Evolutionary conservation across 2,888 invertebrate species (phyloP).

Genomic region (Idaea dimidiata): DNA sequence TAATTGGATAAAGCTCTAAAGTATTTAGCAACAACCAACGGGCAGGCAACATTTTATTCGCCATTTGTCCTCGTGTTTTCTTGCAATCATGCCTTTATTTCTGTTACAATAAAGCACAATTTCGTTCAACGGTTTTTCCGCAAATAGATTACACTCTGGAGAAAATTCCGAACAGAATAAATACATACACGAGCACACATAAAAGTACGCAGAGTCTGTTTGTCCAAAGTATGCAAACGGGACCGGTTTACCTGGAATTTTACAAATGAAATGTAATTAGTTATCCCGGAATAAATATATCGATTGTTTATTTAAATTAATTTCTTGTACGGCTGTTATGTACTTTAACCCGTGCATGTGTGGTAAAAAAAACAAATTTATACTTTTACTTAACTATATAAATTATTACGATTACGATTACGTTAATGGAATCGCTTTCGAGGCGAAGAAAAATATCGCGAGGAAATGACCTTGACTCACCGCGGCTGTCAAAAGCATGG

Average conservation of each 20-base stretch:
- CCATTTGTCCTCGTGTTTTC: slow-evolving; percentile 19
- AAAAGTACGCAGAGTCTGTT: slow-evolving; percentile 9
- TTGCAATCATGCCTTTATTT: slow-evolving; percentile 9
- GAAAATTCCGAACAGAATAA: slow-evolving; percentile 25
- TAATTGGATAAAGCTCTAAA: slow-evolving; percentile 45
- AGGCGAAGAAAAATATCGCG: too few relatives aligned
- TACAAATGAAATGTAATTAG: slow-evolving; percentile 24
- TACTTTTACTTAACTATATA: background rate
- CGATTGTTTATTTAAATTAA: slow-evolving; percentile 19
- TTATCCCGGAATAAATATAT: slow-evolving; percentile 25
- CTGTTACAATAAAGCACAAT: slow-evolving; percentile 19
- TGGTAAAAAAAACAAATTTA: background rate
- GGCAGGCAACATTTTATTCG: slow-evolving; percentile 26
- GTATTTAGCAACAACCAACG: slow-evolving; percentile 41
- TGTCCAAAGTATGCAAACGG: slow-evolving; percentile 26
- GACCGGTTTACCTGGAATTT: slow-evolving; percentile 24
- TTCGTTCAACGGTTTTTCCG: slow-evolving; percentile 5
- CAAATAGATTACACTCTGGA: slow-evolving; percentile 7
- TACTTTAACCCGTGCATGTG: background rate
- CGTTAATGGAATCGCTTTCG: background rate
- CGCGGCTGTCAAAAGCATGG: too few relatives aligned
- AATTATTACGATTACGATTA: too few relatives aligned
- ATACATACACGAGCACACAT: slow-evolving; percentile 15
- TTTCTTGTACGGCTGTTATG: slow-evolving; percentile 11
- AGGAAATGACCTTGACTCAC: too few relatives aligned